Percentiles rank a stretch among this genome's conserved stretches.
Conservation (phyloP, 2,797 vertebrate genomes). For the Anisognathus igniventris region DNA sequence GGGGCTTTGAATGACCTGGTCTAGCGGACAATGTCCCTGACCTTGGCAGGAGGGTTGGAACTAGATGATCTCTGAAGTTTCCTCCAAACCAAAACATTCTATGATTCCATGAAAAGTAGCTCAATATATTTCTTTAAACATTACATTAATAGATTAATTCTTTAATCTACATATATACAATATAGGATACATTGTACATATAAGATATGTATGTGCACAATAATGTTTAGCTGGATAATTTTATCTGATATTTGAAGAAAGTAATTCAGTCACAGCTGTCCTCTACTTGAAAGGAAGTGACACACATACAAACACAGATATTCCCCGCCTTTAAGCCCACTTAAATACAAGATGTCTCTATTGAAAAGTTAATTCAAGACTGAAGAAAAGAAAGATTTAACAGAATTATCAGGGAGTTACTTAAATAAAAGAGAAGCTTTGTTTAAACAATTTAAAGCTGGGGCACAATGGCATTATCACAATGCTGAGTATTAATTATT, state of each 20-base stretch:
- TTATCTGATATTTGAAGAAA: not conserved
- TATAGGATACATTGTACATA: not conserved
- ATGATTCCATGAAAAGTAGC: not conserved
- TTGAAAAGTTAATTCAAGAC: not conserved
- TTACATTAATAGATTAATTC: not conserved
- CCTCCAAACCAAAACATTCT: not conserved
- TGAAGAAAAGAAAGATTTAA: slow-evolving; percentile 7
- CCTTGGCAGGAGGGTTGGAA: not conserved
- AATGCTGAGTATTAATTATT: slow-evolving; percentile 1
- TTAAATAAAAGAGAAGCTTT: not conserved
- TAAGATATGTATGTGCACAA: not conserved
- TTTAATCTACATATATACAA: not conserved
- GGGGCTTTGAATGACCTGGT: not conserved
- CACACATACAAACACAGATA: not conserved
- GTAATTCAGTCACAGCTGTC: not conserved
- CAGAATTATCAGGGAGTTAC: not conserved
- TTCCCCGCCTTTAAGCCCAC: not conserved
- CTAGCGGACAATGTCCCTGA: not conserved
- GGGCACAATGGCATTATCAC: not conserved
- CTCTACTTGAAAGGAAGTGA: not conserved
- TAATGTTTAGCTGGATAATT: not conserved
- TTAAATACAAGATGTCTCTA: not conserved
- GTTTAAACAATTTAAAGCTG: slow-evolving; percentile 1
- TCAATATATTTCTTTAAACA: not conserved
- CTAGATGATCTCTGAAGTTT: not conserved